Percentiles rank a stretch among this genome's conserved stretches.
phyloP scores from a whole-genome alignment of 2,113 vertebrate species.

The Vulpes lagopus region DNA sequence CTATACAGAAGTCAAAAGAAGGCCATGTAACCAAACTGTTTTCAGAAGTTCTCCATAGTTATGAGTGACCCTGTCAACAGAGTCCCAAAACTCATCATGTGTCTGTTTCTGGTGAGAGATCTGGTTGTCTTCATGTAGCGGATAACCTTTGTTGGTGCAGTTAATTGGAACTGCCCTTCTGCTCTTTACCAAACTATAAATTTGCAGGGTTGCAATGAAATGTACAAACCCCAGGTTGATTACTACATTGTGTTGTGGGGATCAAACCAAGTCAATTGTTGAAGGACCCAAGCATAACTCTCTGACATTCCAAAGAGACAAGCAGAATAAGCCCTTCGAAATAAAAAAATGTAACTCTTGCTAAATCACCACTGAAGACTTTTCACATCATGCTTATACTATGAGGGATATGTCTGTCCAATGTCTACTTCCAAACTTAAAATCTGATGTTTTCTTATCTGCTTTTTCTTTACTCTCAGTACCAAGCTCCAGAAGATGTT shows the following conservation, averaged over 20 bases:
- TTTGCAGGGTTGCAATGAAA: conserved; percentile 90
- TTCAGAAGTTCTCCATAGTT: conserved; percentile 90
- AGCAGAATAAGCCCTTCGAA: conserved; percentile 84
- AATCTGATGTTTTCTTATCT: conserved; percentile 16
- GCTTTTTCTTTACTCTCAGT: conserved; percentile 4
- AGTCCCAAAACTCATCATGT: conserved; percentile 87
- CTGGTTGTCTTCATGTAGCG: conserved; percentile 90
- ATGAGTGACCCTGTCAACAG: conserved; percentile 86
- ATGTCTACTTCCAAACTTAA: conserved; percentile 54
- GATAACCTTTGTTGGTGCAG: conserved; percentile 88
- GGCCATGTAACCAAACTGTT: conserved; percentile 90
- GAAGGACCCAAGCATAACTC: conserved; percentile 91
- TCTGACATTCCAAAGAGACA: conserved; percentile 88
- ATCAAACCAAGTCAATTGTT: conserved; percentile 85
- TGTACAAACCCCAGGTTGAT: conserved; percentile 91
- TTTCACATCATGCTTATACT: conserved; percentile 17
- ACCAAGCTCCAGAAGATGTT: background rate
- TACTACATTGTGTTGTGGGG: conserved; percentile 86
- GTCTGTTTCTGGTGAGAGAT: conserved; percentile 91
- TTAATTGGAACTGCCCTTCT: conserved; percentile 91
- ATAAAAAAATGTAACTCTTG: background rate
- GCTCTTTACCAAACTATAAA: conserved; percentile 89
- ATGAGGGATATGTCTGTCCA: conserved; percentile 37
- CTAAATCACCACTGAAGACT: conserved; percentile 48
- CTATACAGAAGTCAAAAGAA: conserved; percentile 90